phyloP scores from a whole-genome alignment of 2,888 invertebrate genomes.

The Hydriomena furcata region DNA sequence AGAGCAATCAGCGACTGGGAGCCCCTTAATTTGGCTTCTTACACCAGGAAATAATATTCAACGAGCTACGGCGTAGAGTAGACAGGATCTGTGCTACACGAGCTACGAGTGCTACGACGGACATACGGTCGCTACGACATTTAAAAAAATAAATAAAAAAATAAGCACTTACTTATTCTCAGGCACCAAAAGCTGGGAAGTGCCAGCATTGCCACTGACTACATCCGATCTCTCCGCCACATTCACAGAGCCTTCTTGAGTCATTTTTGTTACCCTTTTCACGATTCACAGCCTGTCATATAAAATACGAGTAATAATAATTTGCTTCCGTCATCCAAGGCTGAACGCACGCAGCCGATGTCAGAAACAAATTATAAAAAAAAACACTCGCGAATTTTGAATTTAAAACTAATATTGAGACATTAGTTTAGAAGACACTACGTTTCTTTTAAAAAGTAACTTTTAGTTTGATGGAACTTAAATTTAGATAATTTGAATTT shows the following conservation, averaged over 20 bases:
- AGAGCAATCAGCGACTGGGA: no score
- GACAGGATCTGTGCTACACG: no score
- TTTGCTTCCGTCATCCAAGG: slow-evolving; percentile 33
- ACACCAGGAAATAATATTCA: no score
- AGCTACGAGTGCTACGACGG: no score
- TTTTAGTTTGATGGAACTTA: background rate
- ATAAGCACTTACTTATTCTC: slow-evolving; percentile 39
- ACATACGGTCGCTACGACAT: no score
- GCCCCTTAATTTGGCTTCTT: no score
- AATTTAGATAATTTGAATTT: background rate
- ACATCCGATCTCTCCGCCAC: slow-evolving; percentile 46
- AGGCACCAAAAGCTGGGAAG: slow-evolving; percentile 22
- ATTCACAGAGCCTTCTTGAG: slow-evolving; percentile 60
- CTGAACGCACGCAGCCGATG: slow-evolving; percentile 19
- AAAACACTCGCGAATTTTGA: slow-evolving; percentile 32
- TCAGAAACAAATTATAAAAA: slow-evolving; percentile 37
- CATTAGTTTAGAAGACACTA: no score
- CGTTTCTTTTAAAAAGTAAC: background rate
- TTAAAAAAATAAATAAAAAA: no score
- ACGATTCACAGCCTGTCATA: slow-evolving; percentile 43
- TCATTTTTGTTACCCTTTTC: slow-evolving; percentile 51
- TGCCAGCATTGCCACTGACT: slow-evolving; percentile 1
- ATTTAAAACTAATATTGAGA: slow-evolving; percentile 19
- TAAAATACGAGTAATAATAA: slow-evolving; percentile 20
- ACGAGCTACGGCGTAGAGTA: no score